Base-by-base conservation (phyloP, 2,888 invertebrate genomes). In the Mantis religiosa region DNA sequence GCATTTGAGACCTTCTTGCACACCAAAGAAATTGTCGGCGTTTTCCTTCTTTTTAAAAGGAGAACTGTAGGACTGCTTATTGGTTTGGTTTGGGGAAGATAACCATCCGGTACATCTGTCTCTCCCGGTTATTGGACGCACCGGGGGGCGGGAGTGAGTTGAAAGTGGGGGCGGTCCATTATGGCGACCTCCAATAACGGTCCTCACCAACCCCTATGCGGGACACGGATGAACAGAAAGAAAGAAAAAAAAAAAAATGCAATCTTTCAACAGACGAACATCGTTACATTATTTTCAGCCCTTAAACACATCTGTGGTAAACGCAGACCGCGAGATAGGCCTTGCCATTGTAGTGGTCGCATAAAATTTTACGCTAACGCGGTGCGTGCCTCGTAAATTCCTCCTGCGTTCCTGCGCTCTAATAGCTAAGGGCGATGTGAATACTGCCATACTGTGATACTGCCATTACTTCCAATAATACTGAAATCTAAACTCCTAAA, bases 31-130 rank as follows among this genome's bases (percentile, higher is more conserved):
- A 71, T 71, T 71, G 54, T 6, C 54, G 54, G 54, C 54, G 15
- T 71, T 71, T 71, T 71, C 54, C 54, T 71, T 71, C 54, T 71
- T 71, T 71, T 71, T 71, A 71, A 71, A 6, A 20, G 54, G 20
- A 71, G 54, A 25, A 71, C 54, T 71, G 54, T 71, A 25, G 54
- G 54, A 20, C 54, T 71, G 54, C 86, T 86, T 86, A 86, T 86
- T 86, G 86, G 86, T 86, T 86, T 71, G 81, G 71, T 28, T 71
- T 20, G 54, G n/a, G 86, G 86, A 86, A 81, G 54, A 71, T 25
- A 71, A 28, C 86, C 86, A 86, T 86, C 86, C 54, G 86, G 71
- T 81, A 86, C 86, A 86, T 86, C 86, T 86, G 86, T 86, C 81
- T 86, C 54, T 20, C 86, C 86, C n/a, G 54, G 71, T 86, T 86